phyloP scores from a whole-genome alignment of 2,113 vertebrate species.

The Brachypteracias leptosomus region DNA sequence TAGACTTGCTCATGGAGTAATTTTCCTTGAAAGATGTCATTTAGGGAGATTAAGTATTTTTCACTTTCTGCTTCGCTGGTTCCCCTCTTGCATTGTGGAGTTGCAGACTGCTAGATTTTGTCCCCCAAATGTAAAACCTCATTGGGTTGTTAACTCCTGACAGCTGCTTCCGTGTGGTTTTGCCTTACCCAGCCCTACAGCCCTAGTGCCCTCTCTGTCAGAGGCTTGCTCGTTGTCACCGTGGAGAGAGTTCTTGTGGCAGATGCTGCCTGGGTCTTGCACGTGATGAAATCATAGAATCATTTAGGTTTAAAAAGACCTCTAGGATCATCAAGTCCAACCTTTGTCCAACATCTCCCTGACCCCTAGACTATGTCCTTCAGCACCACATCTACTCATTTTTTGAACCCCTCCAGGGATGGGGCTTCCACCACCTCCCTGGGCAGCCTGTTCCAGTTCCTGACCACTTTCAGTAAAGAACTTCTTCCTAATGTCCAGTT shows the following conservation, averaged over 20 bases:
- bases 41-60: background rate
- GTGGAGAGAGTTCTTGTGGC: too few species aligned
- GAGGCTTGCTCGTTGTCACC: rapidly evolving
- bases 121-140: background rate
- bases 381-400: too few species aligned
- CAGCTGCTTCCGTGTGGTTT: background rate
- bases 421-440: too few species aligned
- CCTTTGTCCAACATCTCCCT: too few species aligned
- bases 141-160: background rate
- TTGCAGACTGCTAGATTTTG: background rate
- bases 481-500: too few species aligned
- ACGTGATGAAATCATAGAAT: too few species aligned
- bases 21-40: background rate
- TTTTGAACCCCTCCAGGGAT: too few species aligned
- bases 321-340: too few species aligned
- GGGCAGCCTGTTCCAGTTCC: too few species aligned
- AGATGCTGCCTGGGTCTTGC: background rate
- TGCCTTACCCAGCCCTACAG: background rate
- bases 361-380: too few species aligned
- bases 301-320: too few species aligned
- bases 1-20: background rate
- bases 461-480: too few species aligned
- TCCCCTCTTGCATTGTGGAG: background rate
- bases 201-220: background rate
- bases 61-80: background rate